These are phyloP conservation scores for Cephus pygmeus DNA, from an alignment of 2,888 invertebrate genomes.

Conservation along the genomic window DNA sequence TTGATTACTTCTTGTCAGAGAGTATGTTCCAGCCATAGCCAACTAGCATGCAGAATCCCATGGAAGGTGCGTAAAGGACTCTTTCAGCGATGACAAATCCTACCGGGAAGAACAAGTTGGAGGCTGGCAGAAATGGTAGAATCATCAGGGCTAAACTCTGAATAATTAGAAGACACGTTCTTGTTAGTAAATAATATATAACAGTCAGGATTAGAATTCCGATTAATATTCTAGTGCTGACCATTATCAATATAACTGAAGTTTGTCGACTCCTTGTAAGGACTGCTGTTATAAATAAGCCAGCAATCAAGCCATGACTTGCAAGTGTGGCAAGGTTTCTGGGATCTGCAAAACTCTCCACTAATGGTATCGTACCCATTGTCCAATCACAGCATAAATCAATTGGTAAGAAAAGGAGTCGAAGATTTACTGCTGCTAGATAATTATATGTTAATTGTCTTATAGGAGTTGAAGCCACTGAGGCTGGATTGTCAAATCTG, in stretches of 20 bases:
- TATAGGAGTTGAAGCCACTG: slow-evolving; percentile 83
- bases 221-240: slow-evolving; percentile 55
- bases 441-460: slow-evolving; percentile 94
- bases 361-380: slow-evolving; percentile 93
- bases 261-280: slow-evolving; percentile 72
- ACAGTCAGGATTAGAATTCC: neutral
- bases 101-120: slow-evolving; percentile 97
- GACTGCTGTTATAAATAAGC: slow-evolving; percentile 71
- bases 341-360: slow-evolving; percentile 81
- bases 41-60: slow-evolving; percentile 95
- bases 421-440: slow-evolving; percentile 88
- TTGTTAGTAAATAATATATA: neutral
- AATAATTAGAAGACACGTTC: slow-evolving; percentile 39
- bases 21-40: slow-evolving; percentile 86
- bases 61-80: slow-evolving; percentile 95
- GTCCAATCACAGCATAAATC: slow-evolving; percentile 98
- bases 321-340: slow-evolving; percentile 84
- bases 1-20: slow-evolving; percentile 70
- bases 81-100: slow-evolving; percentile 97
- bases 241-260: slow-evolving; percentile 77
- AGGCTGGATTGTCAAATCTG: slow-evolving; percentile 97
- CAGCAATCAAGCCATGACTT: slow-evolving; percentile 73
- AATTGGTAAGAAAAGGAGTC: slow-evolving; percentile 89
- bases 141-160: slow-evolving; percentile 89
- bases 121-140: slow-evolving; percentile 94